Evolutionary conservation across 1,140 invertebrate species (phyloP).

Genomic region (Hylaeus volcanicus): DNA sequence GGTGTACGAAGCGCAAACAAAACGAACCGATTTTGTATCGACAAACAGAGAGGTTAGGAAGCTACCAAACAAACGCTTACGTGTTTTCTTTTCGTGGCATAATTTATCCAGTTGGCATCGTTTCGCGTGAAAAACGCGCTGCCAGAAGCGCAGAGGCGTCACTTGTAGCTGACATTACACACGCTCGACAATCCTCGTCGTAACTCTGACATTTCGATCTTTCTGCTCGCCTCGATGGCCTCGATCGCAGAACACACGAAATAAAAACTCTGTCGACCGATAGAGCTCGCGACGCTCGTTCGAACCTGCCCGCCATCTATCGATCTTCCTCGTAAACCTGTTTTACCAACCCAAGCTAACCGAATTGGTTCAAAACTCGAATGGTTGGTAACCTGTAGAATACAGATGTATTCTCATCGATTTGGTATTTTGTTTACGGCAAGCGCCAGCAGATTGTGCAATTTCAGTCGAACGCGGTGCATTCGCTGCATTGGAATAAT

Average conservation of each 20-base stretch:
- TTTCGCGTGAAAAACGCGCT: conserved; percentile 43
- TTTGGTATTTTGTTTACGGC: conserved; percentile 39
- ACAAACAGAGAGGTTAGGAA: conserved; percentile 28
- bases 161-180: conserved; percentile 56
- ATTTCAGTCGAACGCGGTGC: not conserved
- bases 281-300: not conserved
- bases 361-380: not conserved
- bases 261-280: conserved; percentile 44
- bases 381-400: not conserved
- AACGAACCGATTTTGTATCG: too few species aligned
- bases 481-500: not conserved
- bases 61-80: conserved; percentile 64
- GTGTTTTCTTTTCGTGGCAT: conserved; percentile 79
- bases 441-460: conserved; percentile 30
- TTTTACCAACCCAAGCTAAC: not conserved
- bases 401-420: not conserved
- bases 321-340: not conserved
- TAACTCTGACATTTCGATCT: conserved; percentile 37
- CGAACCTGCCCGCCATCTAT: conserved; percentile 41
- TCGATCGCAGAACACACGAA: conserved; percentile 27
- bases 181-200: conserved; percentile 1
- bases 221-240: not conserved
- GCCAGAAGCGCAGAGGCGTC: conserved; percentile 46
- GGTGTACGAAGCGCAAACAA: not conserved
- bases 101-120: conserved; percentile 70